Percentiles rank a stretch among this genome's conserved stretches.
Conservation (phyloP, 2,888 invertebrate species). For the Octonoba sinensis region DNA sequence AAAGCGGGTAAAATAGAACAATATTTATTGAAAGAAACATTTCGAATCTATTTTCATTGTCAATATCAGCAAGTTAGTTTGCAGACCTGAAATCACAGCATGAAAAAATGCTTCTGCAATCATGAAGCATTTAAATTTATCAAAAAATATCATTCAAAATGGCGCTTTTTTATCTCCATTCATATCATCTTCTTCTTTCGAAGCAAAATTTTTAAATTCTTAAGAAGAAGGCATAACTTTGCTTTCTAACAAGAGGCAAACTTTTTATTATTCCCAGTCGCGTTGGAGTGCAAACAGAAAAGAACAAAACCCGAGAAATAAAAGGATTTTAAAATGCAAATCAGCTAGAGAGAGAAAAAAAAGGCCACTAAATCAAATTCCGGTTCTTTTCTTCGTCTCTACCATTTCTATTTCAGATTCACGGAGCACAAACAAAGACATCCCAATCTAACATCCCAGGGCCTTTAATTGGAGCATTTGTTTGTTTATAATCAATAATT, state of each 20-base stretch:
- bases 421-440: conserved; percentile 36
- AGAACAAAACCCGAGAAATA: conserved; percentile 14
- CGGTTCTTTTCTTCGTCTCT: neutral
- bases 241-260: conserved; percentile 41
- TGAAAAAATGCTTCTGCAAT: too few relatives aligned
- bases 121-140: too few relatives aligned
- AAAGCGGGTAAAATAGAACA: too few relatives aligned
- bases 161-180: too few relatives aligned
- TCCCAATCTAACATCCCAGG: conserved; percentile 35
- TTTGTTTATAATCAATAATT: conserved; percentile 62
- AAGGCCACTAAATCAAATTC: too few relatives aligned
- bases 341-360: conserved; percentile 18
- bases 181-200: too few relatives aligned
- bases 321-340: conserved; percentile 39
- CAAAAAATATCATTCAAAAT: too few relatives aligned
- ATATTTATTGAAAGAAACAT: too few relatives aligned
- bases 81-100: too few relatives aligned
- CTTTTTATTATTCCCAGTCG: conserved; percentile 25
- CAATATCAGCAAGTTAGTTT: too few relatives aligned
- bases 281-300: conserved; percentile 4
- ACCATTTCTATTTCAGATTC: conserved; percentile 34
- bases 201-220: too few relatives aligned
- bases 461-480: conserved; percentile 54
- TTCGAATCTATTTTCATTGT: too few relatives aligned
- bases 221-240: neutral